Base-by-base conservation (phyloP, 2,797 vertebrate species). In the Xenopus petersii region DNA sequence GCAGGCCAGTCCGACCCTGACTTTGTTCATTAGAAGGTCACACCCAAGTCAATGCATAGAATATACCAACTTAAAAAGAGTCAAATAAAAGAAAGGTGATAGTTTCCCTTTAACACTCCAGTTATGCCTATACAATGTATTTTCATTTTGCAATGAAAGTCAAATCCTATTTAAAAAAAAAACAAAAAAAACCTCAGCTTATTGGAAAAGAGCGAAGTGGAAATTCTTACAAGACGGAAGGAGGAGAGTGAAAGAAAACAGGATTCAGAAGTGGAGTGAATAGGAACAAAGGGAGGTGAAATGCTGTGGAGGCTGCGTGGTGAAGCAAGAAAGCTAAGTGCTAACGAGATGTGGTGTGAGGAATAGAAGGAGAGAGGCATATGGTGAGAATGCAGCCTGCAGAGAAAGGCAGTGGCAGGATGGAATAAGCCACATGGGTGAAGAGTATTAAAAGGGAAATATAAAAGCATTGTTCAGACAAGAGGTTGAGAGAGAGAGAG, bases 281-380 rank as follows among this genome's bases (percentile, higher is more conserved):
- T 55, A 61, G 12, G 74, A 70, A 55, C 63, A 77, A 54, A 46
- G 36, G 47, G 65, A 61, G 74, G 74, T 76, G 74, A 71, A 68
- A 71, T 72, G 62, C 24, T 71, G 69, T 61, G 58, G 68, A 70
- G 15, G 6, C 11, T 4, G 61, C 70, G 36, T 42, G 36, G 36
- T 66, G 75, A 42, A 42, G 64, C 56, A 71, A 69, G 58, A 13
- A 36, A 59, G 70, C 56, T 15, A 68, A 68, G 75, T 78, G 75
- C 65, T 73, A 78, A 78, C 71, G 17, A 78, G 70, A 78, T 78
- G 75, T 78, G 71, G 75, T 12, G 66, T 78, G 71, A 24, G 58
- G 65, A 61, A 68, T 24, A 16, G 11, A 51, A 51, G 10, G 66
- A 58, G 67, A 64, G 63, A 33, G 56, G 69, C 68, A 49, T 60